phyloP scores from a whole-genome alignment of 2,888 invertebrate genomes.

The Halictus quadricinctus region DNA sequence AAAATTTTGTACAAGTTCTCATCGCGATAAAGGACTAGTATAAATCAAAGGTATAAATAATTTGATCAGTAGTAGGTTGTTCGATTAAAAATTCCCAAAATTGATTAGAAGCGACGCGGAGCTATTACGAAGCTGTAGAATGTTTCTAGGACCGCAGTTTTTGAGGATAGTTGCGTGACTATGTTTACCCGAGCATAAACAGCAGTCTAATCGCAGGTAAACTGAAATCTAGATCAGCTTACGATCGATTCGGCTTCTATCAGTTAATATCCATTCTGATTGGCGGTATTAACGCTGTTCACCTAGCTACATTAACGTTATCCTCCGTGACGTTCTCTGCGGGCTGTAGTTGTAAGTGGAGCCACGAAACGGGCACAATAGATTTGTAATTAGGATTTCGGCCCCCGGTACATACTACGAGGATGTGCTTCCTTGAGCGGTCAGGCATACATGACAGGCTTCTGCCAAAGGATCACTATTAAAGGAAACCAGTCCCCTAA shows the following conservation, averaged over 20 bases:
- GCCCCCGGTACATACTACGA: no score
- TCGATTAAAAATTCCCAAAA: no score
- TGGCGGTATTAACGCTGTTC: neutral
- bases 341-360: neutral
- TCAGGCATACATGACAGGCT: constrained; percentile 17
- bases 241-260: neutral
- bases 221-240: neutral
- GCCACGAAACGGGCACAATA: constrained; percentile 13
- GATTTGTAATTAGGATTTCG: constrained; percentile 27
- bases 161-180: neutral
- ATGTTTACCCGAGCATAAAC: neutral
- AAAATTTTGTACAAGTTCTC: no score
- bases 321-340: neutral
- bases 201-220: neutral
- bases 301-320: neutral
- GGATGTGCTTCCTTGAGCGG: constrained; percentile 18
- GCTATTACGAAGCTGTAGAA: no score
- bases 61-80: no score
- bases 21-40: no score
- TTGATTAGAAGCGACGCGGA: no score
- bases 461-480: constrained; percentile 10
- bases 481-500: constrained; percentile 10
- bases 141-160: no score
- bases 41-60: no score
- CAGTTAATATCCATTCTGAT: neutral